Evolutionary conservation across 2,113 vertebrate genomes (phyloP).

Genomic region (Boleophthalmus pectinirostris): DNA sequence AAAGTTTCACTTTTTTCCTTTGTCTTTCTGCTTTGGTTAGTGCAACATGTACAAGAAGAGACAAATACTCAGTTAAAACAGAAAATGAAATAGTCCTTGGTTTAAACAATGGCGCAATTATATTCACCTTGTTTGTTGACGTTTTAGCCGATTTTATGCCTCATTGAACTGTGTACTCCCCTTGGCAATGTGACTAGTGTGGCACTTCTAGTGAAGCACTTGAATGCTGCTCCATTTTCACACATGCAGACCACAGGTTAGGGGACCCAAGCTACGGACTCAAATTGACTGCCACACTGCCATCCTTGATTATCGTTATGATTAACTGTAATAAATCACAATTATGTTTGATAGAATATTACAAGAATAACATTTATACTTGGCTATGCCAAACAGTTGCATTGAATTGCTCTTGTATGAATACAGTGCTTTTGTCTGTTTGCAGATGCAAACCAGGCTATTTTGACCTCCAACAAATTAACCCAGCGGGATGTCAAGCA

Average conservation of each 20-base stretch:
- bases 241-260: slow-evolving; percentile 23
- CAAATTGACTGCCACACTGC: background rate
- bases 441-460: slow-evolving; percentile 87
- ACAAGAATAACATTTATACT: background rate
- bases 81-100: slow-evolving; percentile 33
- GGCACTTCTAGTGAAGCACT: slow-evolving; percentile 34
- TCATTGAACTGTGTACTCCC: slow-evolving; percentile 52
- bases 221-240: slow-evolving; percentile 31
- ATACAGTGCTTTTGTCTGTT: slow-evolving; percentile 16
- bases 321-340: too few relatives aligned
- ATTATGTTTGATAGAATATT: too few relatives aligned
- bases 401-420: background rate
- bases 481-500: slow-evolving; percentile 81
- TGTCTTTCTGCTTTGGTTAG: too few relatives aligned
- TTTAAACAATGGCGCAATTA: slow-evolving; percentile 50
- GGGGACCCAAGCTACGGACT: background rate
- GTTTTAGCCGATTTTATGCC: slow-evolving; percentile 57
- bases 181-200: slow-evolving; percentile 56
- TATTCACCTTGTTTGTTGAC: slow-evolving; percentile 52
- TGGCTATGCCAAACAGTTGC: background rate
- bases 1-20: too few relatives aligned
- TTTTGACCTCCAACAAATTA: slow-evolving; percentile 83
- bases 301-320: background rate
- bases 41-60: background rate
- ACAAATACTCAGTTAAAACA: background rate